Evolutionary conservation across 2,888 invertebrate genomes (phyloP).

Genomic region (Hirtodrosophila alboralis): DNA sequence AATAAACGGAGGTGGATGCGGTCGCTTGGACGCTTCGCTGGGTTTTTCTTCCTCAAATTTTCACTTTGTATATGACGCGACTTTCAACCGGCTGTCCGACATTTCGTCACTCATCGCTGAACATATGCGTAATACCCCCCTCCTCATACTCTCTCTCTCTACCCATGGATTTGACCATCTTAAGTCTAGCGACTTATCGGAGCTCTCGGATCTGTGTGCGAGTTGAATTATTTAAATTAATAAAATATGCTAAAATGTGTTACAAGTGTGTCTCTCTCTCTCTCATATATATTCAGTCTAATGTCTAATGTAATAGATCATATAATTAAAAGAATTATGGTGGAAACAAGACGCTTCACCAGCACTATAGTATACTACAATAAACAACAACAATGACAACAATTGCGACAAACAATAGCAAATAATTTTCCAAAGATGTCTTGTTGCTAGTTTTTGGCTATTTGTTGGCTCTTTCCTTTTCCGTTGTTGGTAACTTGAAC

Average conservation of each 20-base stretch:
- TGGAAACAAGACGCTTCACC: conserved; percentile 53
- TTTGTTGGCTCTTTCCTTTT: conserved; percentile 53
- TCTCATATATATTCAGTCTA: conserved; percentile 24
- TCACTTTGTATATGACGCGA: conserved; percentile 34
- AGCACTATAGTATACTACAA: conserved; percentile 4
- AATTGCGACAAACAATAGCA: conserved; percentile 74
- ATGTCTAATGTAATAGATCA: conserved; percentile 76
- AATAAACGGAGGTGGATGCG: conserved; percentile 79
- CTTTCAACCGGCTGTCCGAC: conserved; percentile 43
- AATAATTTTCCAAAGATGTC: conserved; percentile 62
- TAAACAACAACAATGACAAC: conserved; percentile 46
- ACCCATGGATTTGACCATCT: conserved; percentile 19
- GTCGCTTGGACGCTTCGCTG: conserved; percentile 79
- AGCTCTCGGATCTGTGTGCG: conserved; percentile 49
- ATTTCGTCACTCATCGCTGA: conserved; percentile 73
- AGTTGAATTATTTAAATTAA: conserved; percentile 81
- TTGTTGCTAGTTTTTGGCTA: conserved; percentile 13
- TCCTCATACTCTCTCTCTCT: neutral
- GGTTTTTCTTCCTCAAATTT: conserved; percentile 41
- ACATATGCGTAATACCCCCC: conserved; percentile 39
- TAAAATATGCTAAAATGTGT: conserved; percentile 82
- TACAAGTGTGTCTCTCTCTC: conserved; percentile 68
- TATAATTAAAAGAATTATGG: conserved; percentile 81
- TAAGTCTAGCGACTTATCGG: conserved; percentile 46
- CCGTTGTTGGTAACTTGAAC: conserved; percentile 33